phyloP scores from a whole-genome alignment of 2,113 vertebrate genomes.

The Phylloscopus trochilus region DNA sequence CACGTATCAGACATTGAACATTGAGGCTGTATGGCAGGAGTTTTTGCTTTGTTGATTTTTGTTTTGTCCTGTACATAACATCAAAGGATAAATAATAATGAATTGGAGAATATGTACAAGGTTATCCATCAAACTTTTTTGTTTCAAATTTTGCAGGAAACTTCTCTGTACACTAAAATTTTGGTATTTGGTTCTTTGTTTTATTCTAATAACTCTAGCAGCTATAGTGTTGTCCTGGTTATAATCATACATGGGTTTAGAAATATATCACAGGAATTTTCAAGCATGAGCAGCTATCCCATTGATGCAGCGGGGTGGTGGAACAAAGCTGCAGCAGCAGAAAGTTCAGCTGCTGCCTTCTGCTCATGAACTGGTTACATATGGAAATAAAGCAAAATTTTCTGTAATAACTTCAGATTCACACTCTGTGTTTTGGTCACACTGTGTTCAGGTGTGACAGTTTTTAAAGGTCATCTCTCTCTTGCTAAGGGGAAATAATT shows the following conservation, averaged over 20 bases:
- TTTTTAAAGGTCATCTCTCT: background rate
- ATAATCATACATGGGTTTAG: background rate
- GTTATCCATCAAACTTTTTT: background rate
- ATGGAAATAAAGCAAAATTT: background rate
- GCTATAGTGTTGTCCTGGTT: background rate
- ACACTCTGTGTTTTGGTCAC: background rate
- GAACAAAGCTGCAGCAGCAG: background rate
- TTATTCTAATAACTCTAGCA: background rate
- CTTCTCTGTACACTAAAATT: background rate
- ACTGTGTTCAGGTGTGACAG: background rate
- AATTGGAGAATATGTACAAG: background rate
- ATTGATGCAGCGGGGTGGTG: background rate
- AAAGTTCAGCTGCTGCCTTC: background rate
- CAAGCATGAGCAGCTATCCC: background rate
- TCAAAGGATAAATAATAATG: background rate
- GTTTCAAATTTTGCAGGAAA: background rate
- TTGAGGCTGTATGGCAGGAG: background rate
- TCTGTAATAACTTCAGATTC: background rate
- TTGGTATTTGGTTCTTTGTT: background rate
- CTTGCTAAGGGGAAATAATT: background rate
- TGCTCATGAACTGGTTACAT: background rate
- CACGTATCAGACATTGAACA: background rate
- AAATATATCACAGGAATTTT: background rate
- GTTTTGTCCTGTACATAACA: background rate
- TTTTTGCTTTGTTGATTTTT: background rate